phyloP scores from a whole-genome alignment of 2,113 vertebrate genomes.

The Myiagra hebetior region DNA sequence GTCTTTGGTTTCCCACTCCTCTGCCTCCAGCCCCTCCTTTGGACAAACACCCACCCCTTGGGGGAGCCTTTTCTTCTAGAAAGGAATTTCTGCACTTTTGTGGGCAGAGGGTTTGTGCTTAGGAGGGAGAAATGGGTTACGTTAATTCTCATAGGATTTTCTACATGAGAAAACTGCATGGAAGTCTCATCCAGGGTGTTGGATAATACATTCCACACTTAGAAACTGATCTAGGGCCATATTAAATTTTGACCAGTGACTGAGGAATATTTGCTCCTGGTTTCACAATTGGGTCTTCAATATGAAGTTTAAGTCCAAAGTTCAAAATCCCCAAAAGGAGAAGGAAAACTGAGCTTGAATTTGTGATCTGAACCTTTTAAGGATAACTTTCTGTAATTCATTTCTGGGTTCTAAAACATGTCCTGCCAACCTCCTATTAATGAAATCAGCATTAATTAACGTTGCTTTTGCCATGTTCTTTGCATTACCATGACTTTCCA shows the following conservation, averaged over 20 bases:
- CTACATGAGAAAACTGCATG: accelerated
- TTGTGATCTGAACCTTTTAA: background rate
- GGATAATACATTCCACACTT: background rate
- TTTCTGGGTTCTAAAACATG: background rate
- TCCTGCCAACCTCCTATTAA: background rate
- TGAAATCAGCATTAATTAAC: background rate
- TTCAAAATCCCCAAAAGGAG: background rate
- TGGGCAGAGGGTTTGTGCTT: background rate
- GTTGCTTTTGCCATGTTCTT: background rate
- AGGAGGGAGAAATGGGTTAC: background rate
- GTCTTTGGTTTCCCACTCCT: background rate
- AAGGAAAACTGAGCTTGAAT: background rate
- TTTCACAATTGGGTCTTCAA: background rate
- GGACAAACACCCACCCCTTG: background rate
- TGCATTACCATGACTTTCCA: background rate
- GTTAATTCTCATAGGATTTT: background rate
- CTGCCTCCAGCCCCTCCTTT: background rate
- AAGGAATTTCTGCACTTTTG: background rate
- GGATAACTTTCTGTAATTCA: background rate
- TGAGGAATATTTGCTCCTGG: background rate
- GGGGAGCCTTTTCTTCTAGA: background rate
- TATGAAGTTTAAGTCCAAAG: background rate
- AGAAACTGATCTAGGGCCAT: background rate
- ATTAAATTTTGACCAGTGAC: background rate
- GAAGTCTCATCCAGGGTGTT: background rate